Evolutionary conservation across 2,797 vertebrate genomes (phyloP).

Genomic region (Sebastes minor): DNA sequence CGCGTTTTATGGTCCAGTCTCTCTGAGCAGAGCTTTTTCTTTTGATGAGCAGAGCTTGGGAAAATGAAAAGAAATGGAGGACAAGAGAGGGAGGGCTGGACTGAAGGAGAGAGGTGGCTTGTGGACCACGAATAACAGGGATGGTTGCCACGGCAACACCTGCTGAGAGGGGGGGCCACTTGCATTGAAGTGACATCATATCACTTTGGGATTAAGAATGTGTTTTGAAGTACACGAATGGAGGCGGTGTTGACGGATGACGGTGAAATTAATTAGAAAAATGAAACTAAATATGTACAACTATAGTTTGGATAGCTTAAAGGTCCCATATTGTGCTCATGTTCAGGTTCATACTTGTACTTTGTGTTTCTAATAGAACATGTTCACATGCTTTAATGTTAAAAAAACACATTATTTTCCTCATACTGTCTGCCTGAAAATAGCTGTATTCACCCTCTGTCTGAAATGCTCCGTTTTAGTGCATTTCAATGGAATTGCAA

Average conservation of each 20-base stretch:
- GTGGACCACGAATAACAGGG: conserved; percentile 51
- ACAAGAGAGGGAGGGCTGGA: conserved; percentile 37
- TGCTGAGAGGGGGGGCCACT: conserved; percentile 24
- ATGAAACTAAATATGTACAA: background rate
- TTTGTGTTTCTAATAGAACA: too few relatives aligned
- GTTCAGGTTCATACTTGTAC: too few relatives aligned
- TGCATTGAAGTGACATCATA: conserved; percentile 59
- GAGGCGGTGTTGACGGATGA: background rate
- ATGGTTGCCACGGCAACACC: conserved; percentile 78
- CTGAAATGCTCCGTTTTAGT: too few relatives aligned
- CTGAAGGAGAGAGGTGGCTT: conserved; percentile 34
- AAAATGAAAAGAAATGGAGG: conserved; percentile 56
- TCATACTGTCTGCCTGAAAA: too few relatives aligned
- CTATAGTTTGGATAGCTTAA: background rate
- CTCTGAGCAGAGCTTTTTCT: conserved; percentile 8
- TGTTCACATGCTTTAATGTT: too few relatives aligned
- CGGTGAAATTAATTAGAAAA: background rate
- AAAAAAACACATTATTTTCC: too few relatives aligned
- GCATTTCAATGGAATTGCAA: too few relatives aligned
- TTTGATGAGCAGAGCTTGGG: conserved; percentile 52
- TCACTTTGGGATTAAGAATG: conserved; percentile 3
- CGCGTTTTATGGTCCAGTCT: conserved; percentile 10
- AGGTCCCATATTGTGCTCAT: too few relatives aligned
- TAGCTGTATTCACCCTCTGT: too few relatives aligned
- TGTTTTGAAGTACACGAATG: background rate